Conservation (phyloP, 2,888 invertebrate species). For the Lissocephala sabroskyi region DNA sequence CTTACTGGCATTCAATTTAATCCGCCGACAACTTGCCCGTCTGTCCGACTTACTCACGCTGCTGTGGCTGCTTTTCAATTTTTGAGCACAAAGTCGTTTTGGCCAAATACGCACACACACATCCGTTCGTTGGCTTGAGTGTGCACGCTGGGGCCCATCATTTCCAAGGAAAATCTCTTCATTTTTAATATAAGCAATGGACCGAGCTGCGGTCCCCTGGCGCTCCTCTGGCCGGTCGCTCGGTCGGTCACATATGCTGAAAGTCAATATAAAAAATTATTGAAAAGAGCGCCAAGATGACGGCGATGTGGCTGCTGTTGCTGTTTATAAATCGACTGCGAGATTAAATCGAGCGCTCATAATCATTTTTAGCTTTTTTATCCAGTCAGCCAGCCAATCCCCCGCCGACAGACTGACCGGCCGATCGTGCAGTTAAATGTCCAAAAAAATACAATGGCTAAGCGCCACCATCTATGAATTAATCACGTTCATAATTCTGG, state of each 20-base stretch:
- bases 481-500: constrained; percentile 64
- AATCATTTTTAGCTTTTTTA: constrained; percentile 42
- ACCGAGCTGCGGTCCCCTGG: background rate
- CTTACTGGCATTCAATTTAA: constrained; percentile 29
- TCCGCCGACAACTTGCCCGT: constrained; percentile 47
- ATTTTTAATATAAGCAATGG: constrained; percentile 45
- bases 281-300: too few relatives aligned
- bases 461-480: constrained; percentile 66
- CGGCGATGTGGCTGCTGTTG: constrained; percentile 22
- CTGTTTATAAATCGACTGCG: constrained; percentile 38
- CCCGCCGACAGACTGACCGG: background rate
- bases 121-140: too few relatives aligned
- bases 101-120: constrained; percentile 43
- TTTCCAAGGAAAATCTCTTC: constrained; percentile 66
- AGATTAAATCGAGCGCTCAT: constrained; percentile 64
- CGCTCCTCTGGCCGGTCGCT: too few relatives aligned
- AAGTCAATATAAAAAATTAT: too few relatives aligned
- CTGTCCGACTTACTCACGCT: constrained; percentile 47
- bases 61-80: constrained; percentile 39
- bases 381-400: background rate
- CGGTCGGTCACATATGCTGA: too few relatives aligned
- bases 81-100: constrained; percentile 57
- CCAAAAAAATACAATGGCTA: constrained; percentile 59
- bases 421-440: constrained; percentile 16
- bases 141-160: constrained; percentile 29